Evolutionary conservation across 2,888 invertebrate species (phyloP), one percentile per base, ranked within the genome.

Genomic region (Lycaena phlaeas): DNA sequence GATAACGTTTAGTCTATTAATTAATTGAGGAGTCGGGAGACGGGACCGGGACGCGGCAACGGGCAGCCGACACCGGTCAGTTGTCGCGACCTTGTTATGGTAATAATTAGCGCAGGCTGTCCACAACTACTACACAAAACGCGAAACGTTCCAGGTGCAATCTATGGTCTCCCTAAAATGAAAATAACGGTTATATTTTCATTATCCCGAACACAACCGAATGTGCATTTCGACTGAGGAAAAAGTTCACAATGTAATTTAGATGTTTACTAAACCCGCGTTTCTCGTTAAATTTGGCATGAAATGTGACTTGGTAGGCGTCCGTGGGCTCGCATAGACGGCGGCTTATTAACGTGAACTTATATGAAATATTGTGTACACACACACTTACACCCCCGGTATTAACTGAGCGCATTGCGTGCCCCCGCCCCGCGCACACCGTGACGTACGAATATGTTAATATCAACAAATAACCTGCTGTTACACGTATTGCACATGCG

Each of bases 1-100:
- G 74, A 75, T 78, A 76, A 63, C 76, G 78, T 81, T 82, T 82
- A 81, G 79, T 70, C 67, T 64, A 76, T 74, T 82, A 81, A 82
- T 82, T 82, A 82, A 82, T 84, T 82, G 71, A n/a, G n/a, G n/a
- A n/a, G n/a, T n/a, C n/a, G n/a, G n/a, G n/a, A n/a, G n/a, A 62
- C 61, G 66, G 68, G 68, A 69, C 72, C 68, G 71, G 67, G 68
- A 69, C 57, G 61, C 51, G 63, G 61, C 62, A 64, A 60, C 40
- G 42, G 27, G 34, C n/a, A n/a, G 34, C 17, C n/a, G n/a, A n/a
- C 51, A 53, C 45, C 51, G 56, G 56, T 49, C 59, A 63, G 56
- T 60, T 59, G 71, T 70, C 72, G 75, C 67, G 59, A 65, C 68
- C 73, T 79, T 68, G 81, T 81, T 79, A 77, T 64, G 70, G 65